phyloP scores from a whole-genome alignment of 2,113 vertebrate genomes.

The Elgaria multicarinata region DNA sequence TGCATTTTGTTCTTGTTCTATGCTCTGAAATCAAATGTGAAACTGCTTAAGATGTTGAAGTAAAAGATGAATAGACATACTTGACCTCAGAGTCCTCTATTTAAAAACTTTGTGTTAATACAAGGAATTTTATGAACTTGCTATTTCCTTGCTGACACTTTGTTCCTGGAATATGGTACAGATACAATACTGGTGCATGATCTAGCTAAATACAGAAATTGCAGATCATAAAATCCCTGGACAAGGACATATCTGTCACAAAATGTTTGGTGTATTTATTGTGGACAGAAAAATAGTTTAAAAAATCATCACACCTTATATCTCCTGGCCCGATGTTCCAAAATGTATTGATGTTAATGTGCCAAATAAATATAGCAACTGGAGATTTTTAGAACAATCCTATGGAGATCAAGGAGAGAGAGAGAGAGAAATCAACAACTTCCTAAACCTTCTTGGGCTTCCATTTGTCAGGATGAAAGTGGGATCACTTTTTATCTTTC shows the following conservation, averaged over 20 bases:
- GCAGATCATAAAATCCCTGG: too few species aligned
- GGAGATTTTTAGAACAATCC: background rate
- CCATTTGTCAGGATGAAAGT: background rate
- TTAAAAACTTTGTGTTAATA: too few species aligned
- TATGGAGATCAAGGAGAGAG: background rate
- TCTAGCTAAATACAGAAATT: too few species aligned
- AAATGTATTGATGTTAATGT: background rate
- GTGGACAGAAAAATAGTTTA: background rate
- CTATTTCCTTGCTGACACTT: too few species aligned
- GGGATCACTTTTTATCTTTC: background rate
- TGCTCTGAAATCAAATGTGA: too few species aligned
- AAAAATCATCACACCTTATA: background rate
- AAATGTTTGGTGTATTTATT: background rate
- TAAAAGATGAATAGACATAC: too few species aligned
- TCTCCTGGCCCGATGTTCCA: background rate
- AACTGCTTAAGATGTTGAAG: too few species aligned
- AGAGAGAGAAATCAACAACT: background rate
- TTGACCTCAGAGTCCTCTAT: too few species aligned
- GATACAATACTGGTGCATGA: background rate
- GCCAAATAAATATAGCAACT: background rate
- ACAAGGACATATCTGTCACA: background rate
- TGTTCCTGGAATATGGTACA: too few species aligned
- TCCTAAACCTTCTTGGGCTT: background rate
- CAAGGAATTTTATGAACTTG: too few species aligned
- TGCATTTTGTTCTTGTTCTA: too few species aligned